phyloP scores from a whole-genome alignment of 2,888 invertebrate genomes.

The Apodemia mormo region DNA sequence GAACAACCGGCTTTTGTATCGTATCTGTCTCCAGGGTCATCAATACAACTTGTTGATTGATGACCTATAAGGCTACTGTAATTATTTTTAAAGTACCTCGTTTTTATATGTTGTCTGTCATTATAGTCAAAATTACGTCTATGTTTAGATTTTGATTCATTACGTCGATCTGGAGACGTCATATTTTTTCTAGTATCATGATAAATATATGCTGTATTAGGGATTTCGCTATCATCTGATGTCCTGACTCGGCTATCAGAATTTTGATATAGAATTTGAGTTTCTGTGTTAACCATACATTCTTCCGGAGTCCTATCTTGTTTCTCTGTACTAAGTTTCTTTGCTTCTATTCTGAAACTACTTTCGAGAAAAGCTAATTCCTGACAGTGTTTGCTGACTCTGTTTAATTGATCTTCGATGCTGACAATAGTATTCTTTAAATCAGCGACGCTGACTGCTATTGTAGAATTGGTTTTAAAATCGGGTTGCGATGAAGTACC shows the following conservation, averaged over 20 bases:
- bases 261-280: conserved; percentile 54
- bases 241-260: conserved; percentile 45
- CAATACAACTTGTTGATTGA: conserved; percentile 51
- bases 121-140: not conserved
- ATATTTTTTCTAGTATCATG: conserved; percentile 35
- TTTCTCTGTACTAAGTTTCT: conserved; percentile 35
- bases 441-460: conserved; percentile 60
- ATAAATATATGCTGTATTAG: conserved; percentile 18
- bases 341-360: conserved; percentile 41
- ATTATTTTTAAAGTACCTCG: not conserved
- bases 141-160: conserved; percentile 8
- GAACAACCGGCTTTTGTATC: conserved; percentile 33
- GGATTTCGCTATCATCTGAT: conserved; percentile 46
- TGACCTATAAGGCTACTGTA: not conserved
- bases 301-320: conserved; percentile 35
- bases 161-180: conserved; percentile 5
- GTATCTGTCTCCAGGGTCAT: conserved; percentile 41
- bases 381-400: conserved; percentile 56
- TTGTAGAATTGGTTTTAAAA: conserved; percentile 63
- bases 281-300: conserved; percentile 42
- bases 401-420: conserved; percentile 56
- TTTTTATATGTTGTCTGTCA: not conserved
- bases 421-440: conserved; percentile 61
- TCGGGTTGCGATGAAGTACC: conserved; percentile 61
- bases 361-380: conserved; percentile 47